Evolutionary conservation across 2,888 invertebrate genomes (phyloP), one percentile per base, ranked within the genome.

Genomic region (Euzophera pinguis): DNA sequence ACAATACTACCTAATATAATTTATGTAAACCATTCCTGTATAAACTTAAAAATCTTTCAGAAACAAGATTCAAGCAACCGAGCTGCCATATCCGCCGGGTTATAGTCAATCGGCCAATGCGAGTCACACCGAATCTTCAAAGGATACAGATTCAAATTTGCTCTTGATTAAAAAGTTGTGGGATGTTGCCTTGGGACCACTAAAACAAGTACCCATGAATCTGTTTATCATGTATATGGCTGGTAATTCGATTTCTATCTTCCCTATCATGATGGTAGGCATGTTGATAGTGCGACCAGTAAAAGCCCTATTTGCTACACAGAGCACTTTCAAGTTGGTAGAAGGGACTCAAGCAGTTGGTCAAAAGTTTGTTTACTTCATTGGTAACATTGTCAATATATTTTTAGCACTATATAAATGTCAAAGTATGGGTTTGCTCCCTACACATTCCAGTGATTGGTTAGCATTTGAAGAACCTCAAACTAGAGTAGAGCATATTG

Each of bases 221-320:
- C 91, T 99, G 58, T 98, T 99, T 80, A 98, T 99, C 56, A 99
- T 99, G 98, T 99, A 99, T 85, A 99, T 99, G 99, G 98, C 99
- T 51, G 99, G 99, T 13, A 99, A 98, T 81, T 98, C 99, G 0
- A 99, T 99, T 70, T 99, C 99, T 0, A 99, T 99, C 69, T 99
- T 99, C 72, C 99, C 99, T 0, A 99, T 99, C 47, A 99, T 99
- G 99, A 99, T 99, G 99, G 98, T 99, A 7, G 99, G 98, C 41
- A 99, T 99, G 99, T 92, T 99, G 88, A 95, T 99, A 67, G 95
- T 99, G 70, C 92, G 99, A 57, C 99, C 99, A 1, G 93, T 99
- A 22, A 99, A 99, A 87, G 98, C 99, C 1, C 91, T 99, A 53
- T 97, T 99, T 79, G 92, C 97, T 0, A 95, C 98, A 35, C 95